Evolutionary conservation across 2,888 invertebrate genomes (phyloP), one percentile per base, ranked within the genome.

Genomic region (Ophion obscuratus): DNA sequence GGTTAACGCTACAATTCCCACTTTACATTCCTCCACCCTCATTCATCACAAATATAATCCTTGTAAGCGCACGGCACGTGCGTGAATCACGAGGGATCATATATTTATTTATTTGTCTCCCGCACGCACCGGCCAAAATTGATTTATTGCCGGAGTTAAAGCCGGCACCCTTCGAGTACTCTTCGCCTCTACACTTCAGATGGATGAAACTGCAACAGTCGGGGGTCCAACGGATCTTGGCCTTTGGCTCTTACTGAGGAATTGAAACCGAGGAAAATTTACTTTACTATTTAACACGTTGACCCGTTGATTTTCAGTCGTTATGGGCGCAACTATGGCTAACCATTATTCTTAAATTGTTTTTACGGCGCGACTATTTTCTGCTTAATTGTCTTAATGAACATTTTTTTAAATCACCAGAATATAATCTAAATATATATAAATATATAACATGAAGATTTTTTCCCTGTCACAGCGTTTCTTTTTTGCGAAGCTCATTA

Each of bases 41-140:
- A 70, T 78, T 62, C 40, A 62, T 78, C 77, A 83, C 62, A 47
- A 59, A 78, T 81, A 74, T 77, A 77, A 85, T 78, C 74, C 24
- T 53, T 57, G 57, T 61, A 61, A 40, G 66, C 47, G 73, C 20
- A 68, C 31, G 67, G 14, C 67, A 59, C 80, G 64, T 62, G 44
- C 14, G 53, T 47, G 27, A 81, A 67, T 44, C 24, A 81, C 66
- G 31, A n/a, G 24, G n/a, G 47, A 40, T 62, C 40, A 75, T 59
- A 62, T 40, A 20, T 44, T 40, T 24, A 61, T 62, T n/a, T 36
- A 71, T 71, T 31, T 71, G 5, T 74, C 53, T 70, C 24, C 53
- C 53, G 27, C 27, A 53, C 44, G 53, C 24, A 53, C 11, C 9
- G 20, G 14, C 10, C n/a, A 44, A 44, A 78, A 78, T 53, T 64